Evolutionary conservation across 2,797 vertebrate species (phyloP), one percentile per base, ranked within the genome.

Genomic region (Mus spretus): DNA sequence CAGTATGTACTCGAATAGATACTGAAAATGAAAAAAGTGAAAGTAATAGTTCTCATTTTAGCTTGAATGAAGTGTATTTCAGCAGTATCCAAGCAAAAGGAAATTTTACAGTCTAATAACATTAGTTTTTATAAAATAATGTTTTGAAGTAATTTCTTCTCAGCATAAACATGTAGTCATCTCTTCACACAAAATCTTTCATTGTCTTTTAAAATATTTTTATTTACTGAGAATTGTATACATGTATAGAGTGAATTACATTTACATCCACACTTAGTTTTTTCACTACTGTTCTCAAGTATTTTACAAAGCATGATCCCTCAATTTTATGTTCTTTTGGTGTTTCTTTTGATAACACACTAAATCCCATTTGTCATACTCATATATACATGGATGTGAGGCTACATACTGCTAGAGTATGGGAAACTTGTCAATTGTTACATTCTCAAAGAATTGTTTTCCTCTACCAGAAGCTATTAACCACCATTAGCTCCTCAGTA

Each of bases 41-140:
- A 92, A 70, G 50, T 53, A 53, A 53, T 20, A 34, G 19, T 86
- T 67, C 31, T 94, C 63, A 92, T 81, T 83, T 96, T 8, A 61
- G n/a, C 65, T 78, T 80, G 4, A 82, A 93, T 77, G 20, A 61
- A 28, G 7, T 47, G 84, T 96, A 86, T 86, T 94, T 82, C 70
- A 90, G 10, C 70, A 63, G 77, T 85, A 92, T 63, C 34, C 40
- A 24, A 96, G 20, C 83, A 94, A 88, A 53, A 92, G 67, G 26
- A 95, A 65, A 95, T 37, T 83, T 91, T 10, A 55, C 11, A 93
- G 91, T 17, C 1, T 89, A 87, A 65, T 82, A 93, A 83, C 90
- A 96, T 70, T 88, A 91, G 89, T 91, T 93, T 92, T 88, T 95
- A 53, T 89, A 86, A 86, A 80, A 72, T 31, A 31, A 97, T 85